These are phyloP conservation scores for Taenioides sp. DNA, from an alignment of 2,797 vertebrate species.

Conservation along the genomic window DNA sequence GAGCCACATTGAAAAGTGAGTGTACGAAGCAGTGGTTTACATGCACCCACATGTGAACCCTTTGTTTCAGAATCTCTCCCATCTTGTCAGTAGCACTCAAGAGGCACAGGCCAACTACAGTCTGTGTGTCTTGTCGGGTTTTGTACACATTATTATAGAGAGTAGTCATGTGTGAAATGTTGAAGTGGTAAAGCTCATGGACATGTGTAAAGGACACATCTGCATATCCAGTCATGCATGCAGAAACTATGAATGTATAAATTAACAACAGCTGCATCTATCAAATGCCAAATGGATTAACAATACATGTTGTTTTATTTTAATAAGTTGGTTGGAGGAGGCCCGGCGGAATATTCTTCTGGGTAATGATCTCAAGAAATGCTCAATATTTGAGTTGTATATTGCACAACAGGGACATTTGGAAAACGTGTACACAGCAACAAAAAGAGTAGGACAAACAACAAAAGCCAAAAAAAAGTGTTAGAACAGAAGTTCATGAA, in stretches of 20 bases:
- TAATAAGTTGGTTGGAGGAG: neutral
- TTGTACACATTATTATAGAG: slow-evolving; percentile 40
- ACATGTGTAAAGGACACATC: slow-evolving; percentile 23
- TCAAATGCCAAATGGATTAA: neutral
- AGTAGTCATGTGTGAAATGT: slow-evolving; percentile 48
- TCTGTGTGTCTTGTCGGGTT: slow-evolving; percentile 35
- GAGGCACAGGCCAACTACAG: slow-evolving; percentile 43
- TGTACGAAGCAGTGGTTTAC: slow-evolving; percentile 36
- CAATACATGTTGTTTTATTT: neutral
- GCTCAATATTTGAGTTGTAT: neutral
- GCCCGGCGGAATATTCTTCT: neutral
- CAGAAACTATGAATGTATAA: neutral
- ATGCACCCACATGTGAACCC: slow-evolving; percentile 38
- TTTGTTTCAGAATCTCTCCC: slow-evolving; percentile 32
- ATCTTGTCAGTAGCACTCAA: slow-evolving; percentile 31
- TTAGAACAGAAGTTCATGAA: neutral
- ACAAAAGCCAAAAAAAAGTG: too few species aligned
- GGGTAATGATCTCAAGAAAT: neutral
- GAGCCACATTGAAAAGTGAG: slow-evolving; percentile 35
- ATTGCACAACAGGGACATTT: neutral
- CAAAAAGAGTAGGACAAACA: too few species aligned
- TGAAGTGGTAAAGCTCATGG: slow-evolving; percentile 23
- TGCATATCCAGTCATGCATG: slow-evolving; percentile 13
- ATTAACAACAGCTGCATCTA: neutral
- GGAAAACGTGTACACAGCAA: neutral